Base-by-base conservation (phyloP, 2,888 invertebrate genomes). In the Orchesellides sinensis region DNA sequence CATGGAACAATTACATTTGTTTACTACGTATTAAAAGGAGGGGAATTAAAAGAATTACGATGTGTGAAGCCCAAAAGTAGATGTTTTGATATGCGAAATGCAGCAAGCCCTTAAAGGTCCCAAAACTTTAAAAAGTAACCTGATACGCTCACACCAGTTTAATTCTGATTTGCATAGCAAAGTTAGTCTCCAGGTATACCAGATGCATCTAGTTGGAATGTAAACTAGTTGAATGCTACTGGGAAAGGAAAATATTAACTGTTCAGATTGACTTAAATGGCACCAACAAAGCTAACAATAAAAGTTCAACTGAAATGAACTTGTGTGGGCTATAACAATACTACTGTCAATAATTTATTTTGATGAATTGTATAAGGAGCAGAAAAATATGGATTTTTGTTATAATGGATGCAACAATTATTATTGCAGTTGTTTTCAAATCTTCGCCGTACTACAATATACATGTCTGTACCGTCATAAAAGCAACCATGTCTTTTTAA, bases 291-390 rank as follows among this genome's bases (percentile, higher is more conserved):
- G 59, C 32, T 29, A 59, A 59, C 63, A 40, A 21, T 25, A 12
- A 21, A 40, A 63, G 21, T 63, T 35, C 45, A 66, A 66, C 27
- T 47, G 29, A 47, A 66, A 66, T 49, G 56, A 40, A 5, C 25
- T 25, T 59, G 72, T 56, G 72, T 78, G 70, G 69, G 78, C 61
- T 32, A 72, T 63, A 80, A 63, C 72, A 72, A 72, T 79, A 59
- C 52, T 66, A 66, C 54, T 70, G 69, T 32, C 61, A 63, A 70
- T 78, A 78, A 78, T 78, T 78, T 29, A 8, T 49, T 23, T 65
- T n/a, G n/a, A n/a, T 45, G 45, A 19, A 35, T 65, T 61, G 52
- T 65, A 49, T 63, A 73, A 65, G 63, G n/a, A 40, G n/a, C 10
- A 40, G n/a, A 40, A 40, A n/a, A 14, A 14, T 40, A 40, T 40